Base-by-base conservation (phyloP, 1,140 invertebrate genomes). In the Leptinotarsa texana region DNA sequence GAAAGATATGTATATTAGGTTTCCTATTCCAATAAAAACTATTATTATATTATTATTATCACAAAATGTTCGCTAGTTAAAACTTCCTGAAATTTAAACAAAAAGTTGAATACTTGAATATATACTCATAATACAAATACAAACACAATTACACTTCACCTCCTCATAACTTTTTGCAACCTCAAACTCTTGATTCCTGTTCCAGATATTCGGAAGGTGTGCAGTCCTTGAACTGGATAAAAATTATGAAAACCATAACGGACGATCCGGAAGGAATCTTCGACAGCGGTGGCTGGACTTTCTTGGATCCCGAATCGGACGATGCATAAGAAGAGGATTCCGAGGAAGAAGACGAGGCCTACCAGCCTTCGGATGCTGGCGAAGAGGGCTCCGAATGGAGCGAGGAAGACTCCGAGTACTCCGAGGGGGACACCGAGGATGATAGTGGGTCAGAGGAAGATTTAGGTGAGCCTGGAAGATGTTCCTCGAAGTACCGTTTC, bases 181-280 rank as follows among this genome's bases (percentile, higher is more conserved):
- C 2, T 63, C 33, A 13, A 17, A 8, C 73, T 62, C 61, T 62
- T 62, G 61, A 21, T 13, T n/a, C 33, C 33, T 42, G 57, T 73
- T 74, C 13, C 68, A 79, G 79, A n/a, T 99, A 99, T 84, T 96
- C 97, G 0, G 98, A 99, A 87, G 98, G 98, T 82, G 95, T 99
- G 66, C 98, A 99, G 84, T 98, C 96, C 27, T 89, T 99, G 72
- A 99, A 99, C 87, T 99, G 98, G 98, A 91, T 94, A 0, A 99
- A 99, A 86, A 98, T 99, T 80, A 99, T 99, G 98, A 99, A 99
- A 87, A 99, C 98, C 1, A 99, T 99, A 79, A 95, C 93, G 0
- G 98, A 99, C 85, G 98, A 99, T 88, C 97, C 97, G 1, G 96
- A 98, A 84, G 96, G 95, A 1, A 99, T 99, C 89, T 99, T 99